Base-by-base conservation (phyloP, 2,888 invertebrate genomes). In the Plagiodera versicolora region DNA sequence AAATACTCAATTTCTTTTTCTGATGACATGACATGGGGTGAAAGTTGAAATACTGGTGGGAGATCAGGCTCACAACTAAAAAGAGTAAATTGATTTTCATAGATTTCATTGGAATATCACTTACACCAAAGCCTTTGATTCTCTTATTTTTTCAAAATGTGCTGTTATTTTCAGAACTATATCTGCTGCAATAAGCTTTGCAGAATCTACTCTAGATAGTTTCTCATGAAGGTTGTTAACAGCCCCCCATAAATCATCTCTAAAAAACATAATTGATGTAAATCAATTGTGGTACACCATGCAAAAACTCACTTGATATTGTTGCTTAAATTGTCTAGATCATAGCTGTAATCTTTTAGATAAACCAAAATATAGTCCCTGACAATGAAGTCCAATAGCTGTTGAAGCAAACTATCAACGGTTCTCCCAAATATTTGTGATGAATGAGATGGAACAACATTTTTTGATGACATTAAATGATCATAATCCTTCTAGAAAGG, bases 111-210 rank as follows among this genome's bases (percentile, higher is more conserved):
- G 20, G 18, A 30, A 63, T 56, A 64, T 53, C 72, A 86, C 89
- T 87, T 82, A 91, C 90, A 87, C 87, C 75, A 87, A 85, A 69
- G 86, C 85, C 78, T 89, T 88, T 9, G 91, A 88, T 74, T 90
- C 87, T 68, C 92, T 84, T 61, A 94, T 91, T 74, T 89, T 89
- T 75, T 92, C 92, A 81, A 95, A 91, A 83, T 95, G 95, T 61
- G 87, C 86, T 10, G 92, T 91, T 24, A 94, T 87, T 77, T 88
- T 89, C 63, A 86, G 87, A 1, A 93, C 89, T 83, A 94, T 88
- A 77, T 91, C 93, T 74, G 87, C 89, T 1, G 94, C 92, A 58
- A 94, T 85, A 56, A 95, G 82, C 79, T 91, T 91, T 54, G 93
- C 89, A 61, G 90, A 88, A 81, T 95, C 94, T 45, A 95, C 85